Evolutionary conservation across 1,140 invertebrate species (phyloP), one percentile per base, ranked within the genome.

Genomic region (Calephelis nemesis): DNA sequence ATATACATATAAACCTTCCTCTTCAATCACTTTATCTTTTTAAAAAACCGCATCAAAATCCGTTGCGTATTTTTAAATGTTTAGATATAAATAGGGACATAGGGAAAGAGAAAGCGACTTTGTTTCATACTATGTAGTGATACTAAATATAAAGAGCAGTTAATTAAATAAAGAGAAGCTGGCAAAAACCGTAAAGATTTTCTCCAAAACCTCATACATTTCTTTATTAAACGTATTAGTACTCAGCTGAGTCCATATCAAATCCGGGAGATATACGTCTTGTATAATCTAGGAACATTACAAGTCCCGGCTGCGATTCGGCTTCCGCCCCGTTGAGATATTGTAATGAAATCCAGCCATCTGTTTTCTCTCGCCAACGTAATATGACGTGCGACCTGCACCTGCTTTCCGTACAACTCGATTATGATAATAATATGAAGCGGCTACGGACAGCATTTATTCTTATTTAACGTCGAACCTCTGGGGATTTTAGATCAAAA

Each of bases 331-430:
- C 77, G 74, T 70, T 85, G 83, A 87, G 76, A 83, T 85, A 88
- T 87, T 87, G 83, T 88, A 88, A 87, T 85, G 84, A 87, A 87
- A 84, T 85, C 79, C 77, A 74, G 80, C 83, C 86, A 87, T 88
- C 84, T 88, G 86, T 87, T 86, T 85, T 87, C 81, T 81, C 78
- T 83, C 82, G 74, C 71, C 72, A 67, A 76, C 76, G 75, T 82
- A 82, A 84, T 87, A 85, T 83, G 85, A 88, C 78, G 76, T 83
- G 82, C 76, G 78, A 79, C 72, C 73, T 74, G 76, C 65, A 79
- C 74, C 81, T 85, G 84, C 74, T 85, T 80, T 79, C 74, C 78
- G 77, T 83, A 77, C 74, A 74, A 66, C 71, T 75, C 71, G 75
- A 83, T 85, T 83, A 82, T 82, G 80, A 81, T 81, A 79, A 81